Base-by-base conservation (phyloP, 2,797 vertebrate genomes). In the Fistularia commersonii region DNA sequence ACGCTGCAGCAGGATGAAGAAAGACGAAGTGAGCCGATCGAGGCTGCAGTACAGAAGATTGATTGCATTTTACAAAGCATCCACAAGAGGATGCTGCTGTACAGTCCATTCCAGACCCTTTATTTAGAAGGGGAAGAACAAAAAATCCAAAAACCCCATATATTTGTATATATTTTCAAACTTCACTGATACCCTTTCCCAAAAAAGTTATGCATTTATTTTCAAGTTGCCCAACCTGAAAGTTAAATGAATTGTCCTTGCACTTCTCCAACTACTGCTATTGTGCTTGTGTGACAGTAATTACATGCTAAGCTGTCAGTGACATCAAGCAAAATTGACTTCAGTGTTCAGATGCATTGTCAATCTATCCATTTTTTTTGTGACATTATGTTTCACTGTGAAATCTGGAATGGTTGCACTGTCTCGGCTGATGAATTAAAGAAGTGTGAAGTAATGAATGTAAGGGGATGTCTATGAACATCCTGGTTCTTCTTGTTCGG, bases 31-130 rank as follows among this genome's bases (percentile, higher is more conserved):
- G 43, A 73, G 48, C 34, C 35, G 33, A 51, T 32, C 41, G 34
- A 48, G 41, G 59, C 59, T 68, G 79, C 74, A 76, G 57, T 67
- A 54, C 48, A 59, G 10, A 51, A 54, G 35, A 32, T 5, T 57
- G 54, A 23, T 13, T 74, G 80, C 69, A 80, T 55, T 84, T 76
- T 69, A 60, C 40, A 8, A 8, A 42, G 23, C 70, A 73, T 92
- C 95, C 96, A 98, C 95, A 94, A 97, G 96, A 97, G 96, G 95
- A 94, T 92, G 96, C 93, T 93, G 91, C 93, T 93, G 92, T 90
- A 93, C 94, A 99, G 90, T 90, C 88, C 90, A 95, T 86, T 61
- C 68, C 37, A 55, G 57, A 50, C 31, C 51, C 57, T 54, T 34
- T 32, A 39, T 8, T 12, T 41, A 33, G 33, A 44, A 12, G 12